Base-by-base conservation (phyloP, 2,797 vertebrate species). In the Pyrrhura leucotis region DNA sequence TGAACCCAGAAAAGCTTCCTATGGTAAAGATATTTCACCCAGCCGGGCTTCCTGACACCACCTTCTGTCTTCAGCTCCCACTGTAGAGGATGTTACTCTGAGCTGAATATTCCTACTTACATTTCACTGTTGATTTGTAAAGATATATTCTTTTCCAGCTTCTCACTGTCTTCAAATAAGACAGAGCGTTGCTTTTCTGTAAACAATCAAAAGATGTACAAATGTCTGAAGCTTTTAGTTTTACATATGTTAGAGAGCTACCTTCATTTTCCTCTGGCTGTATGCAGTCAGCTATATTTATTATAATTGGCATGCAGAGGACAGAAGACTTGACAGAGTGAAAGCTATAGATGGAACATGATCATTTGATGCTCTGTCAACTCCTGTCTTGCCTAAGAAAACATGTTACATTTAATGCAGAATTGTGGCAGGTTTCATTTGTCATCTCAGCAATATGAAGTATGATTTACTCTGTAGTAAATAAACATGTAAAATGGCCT, bases 331-430 rank as follows among this genome's bases (percentile, higher is more conserved):
- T 94, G 94, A 95, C 91, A 95, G 94, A 95, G 83, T 94, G 94
- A 93, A 95, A 93, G 91, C 88, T 95, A 87, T 65, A 94, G 89
- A 96, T 77, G 74, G 74, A 96, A 92, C 71, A 62, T 12, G 91
- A 96, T 87, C 83, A 77, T 94, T 95, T 94, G 94, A 93, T 83
- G 94, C 91, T 95, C 93, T 95, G 96, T 96, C 96, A 96, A 68
- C 88, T 96, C 86, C 89, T 77, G 94, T 94, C 93, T 96, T 0
- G 2, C 47, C 75, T 89, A 96, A 97, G 91, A 91, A 96, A 96
- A 96, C 92, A 83, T 19, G 83, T 82, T 94, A 31, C 83, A 37
- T 95, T 82, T 93, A 72, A 76, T 87, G 83, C 93, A 89, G 88
- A 61, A 77, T 71, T 74, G 67, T 86, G 72, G 83, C 94, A 96